These are phyloP conservation scores for Hyperoplus immaculatus DNA, from an alignment of 2,797 vertebrate genomes.

Conservation along the genomic window DNA sequence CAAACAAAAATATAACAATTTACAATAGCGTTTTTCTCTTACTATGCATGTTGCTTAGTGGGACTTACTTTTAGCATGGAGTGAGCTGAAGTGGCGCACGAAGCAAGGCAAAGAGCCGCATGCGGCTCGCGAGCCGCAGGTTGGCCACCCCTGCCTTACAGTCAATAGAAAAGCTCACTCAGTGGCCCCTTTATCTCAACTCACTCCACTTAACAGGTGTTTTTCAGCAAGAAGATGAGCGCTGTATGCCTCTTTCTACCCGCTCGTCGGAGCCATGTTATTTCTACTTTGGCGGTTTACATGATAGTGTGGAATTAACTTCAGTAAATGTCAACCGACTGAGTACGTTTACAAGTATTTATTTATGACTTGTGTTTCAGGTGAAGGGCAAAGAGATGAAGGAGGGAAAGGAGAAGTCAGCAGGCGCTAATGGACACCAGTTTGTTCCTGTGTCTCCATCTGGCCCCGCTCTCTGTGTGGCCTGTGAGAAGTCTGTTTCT, in stretches of 20 bases:
- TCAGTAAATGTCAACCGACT: conserved; percentile 35
- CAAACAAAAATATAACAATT: too few relatives aligned
- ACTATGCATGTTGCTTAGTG: too few relatives aligned
- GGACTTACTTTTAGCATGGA: too few relatives aligned
- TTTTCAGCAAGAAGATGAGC: conserved; percentile 42
- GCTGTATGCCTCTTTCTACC: conserved; percentile 1
- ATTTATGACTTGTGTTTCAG: conserved; percentile 55
- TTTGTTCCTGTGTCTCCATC: conserved; percentile 87
- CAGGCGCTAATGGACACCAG: conserved; percentile 84
- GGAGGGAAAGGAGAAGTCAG: conserved; percentile 87
- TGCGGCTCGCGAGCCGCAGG: too few relatives aligned
- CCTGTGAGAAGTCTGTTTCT: conserved; percentile 90
- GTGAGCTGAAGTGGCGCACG: too few relatives aligned
- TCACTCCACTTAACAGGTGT: conserved; percentile 70
- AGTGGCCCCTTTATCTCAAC: conserved; percentile 62
- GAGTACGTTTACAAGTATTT: neutral
- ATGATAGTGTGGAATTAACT: conserved; percentile 12
- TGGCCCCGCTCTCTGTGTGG: conserved; percentile 87
- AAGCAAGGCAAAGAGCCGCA: too few relatives aligned
- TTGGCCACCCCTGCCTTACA: conserved; percentile 12
- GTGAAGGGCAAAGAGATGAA: conserved; percentile 89
- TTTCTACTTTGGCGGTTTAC: conserved; percentile 39
- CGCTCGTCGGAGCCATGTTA: neutral
- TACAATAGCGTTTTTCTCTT: too few relatives aligned
- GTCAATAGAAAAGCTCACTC: conserved; percentile 66